Percentiles rank a stretch among this genome's conserved stretches.
These are phyloP conservation scores for Pavo muticus DNA, from an alignment of 2,113 vertebrate genomes.

Conservation along the genomic window DNA sequence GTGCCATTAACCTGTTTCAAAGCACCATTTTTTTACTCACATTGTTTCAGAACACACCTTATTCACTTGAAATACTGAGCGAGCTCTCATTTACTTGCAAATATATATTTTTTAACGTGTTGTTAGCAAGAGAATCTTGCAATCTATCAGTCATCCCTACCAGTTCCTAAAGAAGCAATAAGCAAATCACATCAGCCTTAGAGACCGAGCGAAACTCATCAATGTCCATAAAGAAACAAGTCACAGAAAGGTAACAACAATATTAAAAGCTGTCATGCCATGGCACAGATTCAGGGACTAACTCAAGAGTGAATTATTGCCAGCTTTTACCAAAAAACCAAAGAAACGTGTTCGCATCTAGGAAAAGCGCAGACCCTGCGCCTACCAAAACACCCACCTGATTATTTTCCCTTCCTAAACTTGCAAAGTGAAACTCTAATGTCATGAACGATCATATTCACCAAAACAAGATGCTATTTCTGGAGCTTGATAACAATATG, in stretches of 20 bases:
- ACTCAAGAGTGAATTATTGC: not conserved
- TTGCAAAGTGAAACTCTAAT: not conserved
- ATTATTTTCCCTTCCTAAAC: not conserved
- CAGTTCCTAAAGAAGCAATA: not conserved
- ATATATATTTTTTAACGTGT: not conserved
- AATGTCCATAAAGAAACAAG: not conserved
- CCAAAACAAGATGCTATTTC: slow-evolving; percentile 20
- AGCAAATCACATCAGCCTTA: not conserved
- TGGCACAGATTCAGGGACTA: not conserved
- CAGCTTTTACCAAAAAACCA: not conserved
- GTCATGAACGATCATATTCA: not conserved
- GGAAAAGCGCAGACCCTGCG: not conserved
- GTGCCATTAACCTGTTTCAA: not conserved
- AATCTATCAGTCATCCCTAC: not conserved
- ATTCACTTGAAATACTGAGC: not conserved
- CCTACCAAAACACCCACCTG: not conserved
- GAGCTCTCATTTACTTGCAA: not conserved
- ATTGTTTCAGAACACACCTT: not conserved
- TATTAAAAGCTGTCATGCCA: not conserved
- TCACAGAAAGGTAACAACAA: not conserved
- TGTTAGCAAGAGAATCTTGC: not conserved
- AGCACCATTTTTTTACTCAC: not conserved
- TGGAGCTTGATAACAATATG: not conserved
- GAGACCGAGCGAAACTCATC: not conserved
- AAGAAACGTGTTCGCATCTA: not conserved